Conservation (phyloP, 2,888 invertebrate species). For the Drosophila incognita region DNA sequence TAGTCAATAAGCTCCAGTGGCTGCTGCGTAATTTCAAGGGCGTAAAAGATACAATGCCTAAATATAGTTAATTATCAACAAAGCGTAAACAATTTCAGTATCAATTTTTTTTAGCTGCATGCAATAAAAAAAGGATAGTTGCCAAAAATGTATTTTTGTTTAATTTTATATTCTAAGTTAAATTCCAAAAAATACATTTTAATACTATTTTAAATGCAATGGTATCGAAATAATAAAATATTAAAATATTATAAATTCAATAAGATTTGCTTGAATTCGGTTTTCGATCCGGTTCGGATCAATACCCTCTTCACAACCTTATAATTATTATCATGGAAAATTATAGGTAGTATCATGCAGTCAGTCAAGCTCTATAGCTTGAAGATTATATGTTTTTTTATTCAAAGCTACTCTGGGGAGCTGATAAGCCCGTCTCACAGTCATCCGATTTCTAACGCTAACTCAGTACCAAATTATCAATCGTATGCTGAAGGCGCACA, state of each 20-base stretch:
- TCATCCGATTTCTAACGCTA: conserved; percentile 31
- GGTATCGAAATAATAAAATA: neutral
- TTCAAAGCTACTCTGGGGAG: neutral
- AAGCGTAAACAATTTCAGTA: conserved; percentile 20
- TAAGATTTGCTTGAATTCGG: neutral
- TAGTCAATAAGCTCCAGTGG: conserved; percentile 19
- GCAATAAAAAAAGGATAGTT: neutral
- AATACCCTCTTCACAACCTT: neutral
- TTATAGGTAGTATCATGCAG: neutral
- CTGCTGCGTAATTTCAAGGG: conserved; percentile 43
- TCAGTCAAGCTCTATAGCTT: neutral
- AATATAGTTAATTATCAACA: conserved; percentile 15
- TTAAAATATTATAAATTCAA: neutral
- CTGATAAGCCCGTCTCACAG: conserved; percentile 45
- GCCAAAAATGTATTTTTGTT: neutral
- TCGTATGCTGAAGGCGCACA: conserved; percentile 22
- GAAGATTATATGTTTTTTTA: conserved; percentile 1
- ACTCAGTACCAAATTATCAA: conserved; percentile 45
- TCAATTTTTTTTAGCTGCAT: neutral
- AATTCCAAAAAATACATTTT: neutral
- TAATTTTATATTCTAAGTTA: neutral
- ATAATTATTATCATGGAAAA: neutral
- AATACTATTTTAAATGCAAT: neutral
- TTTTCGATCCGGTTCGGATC: neutral
- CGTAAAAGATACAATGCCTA: conserved; percentile 7